Evolutionary conservation across 2,888 invertebrate genomes (phyloP), one percentile per base, ranked within the genome.

Genomic region (Pammene aurita): DNA sequence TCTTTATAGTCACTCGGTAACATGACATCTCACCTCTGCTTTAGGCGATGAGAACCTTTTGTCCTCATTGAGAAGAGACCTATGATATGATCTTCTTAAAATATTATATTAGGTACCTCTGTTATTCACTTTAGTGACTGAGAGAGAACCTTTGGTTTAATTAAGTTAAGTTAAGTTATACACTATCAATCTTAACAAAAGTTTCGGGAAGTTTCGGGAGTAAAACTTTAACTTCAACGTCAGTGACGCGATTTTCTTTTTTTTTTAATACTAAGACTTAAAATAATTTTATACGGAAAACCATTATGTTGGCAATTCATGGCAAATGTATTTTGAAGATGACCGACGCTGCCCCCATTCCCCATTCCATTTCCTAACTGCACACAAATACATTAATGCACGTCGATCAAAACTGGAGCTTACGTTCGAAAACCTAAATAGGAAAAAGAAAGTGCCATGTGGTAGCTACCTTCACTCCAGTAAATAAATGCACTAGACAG

Each of bases 341-440:
- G 50, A 11, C 26, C 11, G 26, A 26, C 26, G 26, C 50, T 50
- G 50, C 50, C 50, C 11, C 26, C 50, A 6, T 26, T 5, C 13
- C 50, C 9, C 50, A 50, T 18, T 34, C 52, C 54, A 54, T 34
- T 34, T 34, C 9, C 7, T n/a, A 54, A 34, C 34, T 54, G 54
- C 54, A 54, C n/a, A 54, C 54, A 54, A 34, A 34, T 54, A n/a
- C 54, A 35, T 34, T 54, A 18, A 54, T 35, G 54, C 34, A n/a
- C 7, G 6, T 26, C 18, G 34, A n/a, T 34, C 5, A 5, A 52
- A 26, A 52, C 9, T 7, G 10, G 13, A 26, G 26, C 10, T 6
- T 26, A 18, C 26, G 26, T 52, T 52, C 26, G 11, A 52, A 52
- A 52, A 52, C 52, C 13, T 52, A 26, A n/a, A n/a, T n/a, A n/a